These are phyloP conservation scores for Arvicanthis niloticus DNA, from an alignment of 2,113 vertebrate species.

Conservation along the genomic window DNA sequence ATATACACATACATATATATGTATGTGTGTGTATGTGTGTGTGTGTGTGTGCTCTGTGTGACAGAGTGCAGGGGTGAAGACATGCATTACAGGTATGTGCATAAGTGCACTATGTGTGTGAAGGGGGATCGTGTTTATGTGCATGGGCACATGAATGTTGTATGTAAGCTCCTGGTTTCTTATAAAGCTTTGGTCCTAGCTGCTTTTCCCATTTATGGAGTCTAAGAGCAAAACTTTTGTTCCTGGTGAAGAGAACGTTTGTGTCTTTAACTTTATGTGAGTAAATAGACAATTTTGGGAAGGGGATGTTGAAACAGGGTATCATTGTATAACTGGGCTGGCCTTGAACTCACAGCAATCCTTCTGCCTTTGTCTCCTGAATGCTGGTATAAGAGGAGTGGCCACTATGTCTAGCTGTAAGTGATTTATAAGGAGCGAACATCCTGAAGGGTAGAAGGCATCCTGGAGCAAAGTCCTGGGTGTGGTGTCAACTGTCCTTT, in stretches of 20 bases:
- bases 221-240: slow-evolving; percentile 5
- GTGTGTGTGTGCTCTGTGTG: not conserved
- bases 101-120: not conserved
- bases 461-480: not conserved
- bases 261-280: not conserved
- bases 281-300: not conserved
- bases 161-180: not conserved
- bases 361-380: not conserved
- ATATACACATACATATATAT: too few species aligned
- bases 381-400: not conserved
- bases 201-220: not conserved
- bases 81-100: not conserved
- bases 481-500: not conserved
- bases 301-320: not conserved
- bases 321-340: not conserved
- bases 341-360: not conserved
- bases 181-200: not conserved
- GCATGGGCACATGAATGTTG: not conserved
- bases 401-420: not conserved
- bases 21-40: too few species aligned
- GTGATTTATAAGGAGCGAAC: not conserved
- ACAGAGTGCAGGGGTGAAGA: not conserved
- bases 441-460: not conserved
- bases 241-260: not conserved
- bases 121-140: not conserved